Evolutionary conservation across 2,888 invertebrate genomes (phyloP), one percentile per base, ranked within the genome.

Genomic region (Crioceris asparagi): DNA sequence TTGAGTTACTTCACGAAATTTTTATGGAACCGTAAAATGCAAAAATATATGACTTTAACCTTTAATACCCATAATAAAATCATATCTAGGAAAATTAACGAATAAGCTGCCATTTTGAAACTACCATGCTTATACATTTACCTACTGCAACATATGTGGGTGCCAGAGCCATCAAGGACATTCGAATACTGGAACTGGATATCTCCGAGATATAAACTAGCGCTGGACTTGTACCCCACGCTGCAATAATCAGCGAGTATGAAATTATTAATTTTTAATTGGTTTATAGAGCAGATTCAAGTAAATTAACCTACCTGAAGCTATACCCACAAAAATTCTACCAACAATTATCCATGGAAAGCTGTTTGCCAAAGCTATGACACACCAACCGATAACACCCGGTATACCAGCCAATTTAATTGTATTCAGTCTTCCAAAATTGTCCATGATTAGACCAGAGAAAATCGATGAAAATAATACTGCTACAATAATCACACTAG

Each of bases 151-250:
- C 72, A 46, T 72, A 64, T 3, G 71, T 69, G 1, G 74, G 74
- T 6, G 71, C 71, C 18, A 68, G 64, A n/a, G 72, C 72, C 49
- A 74, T 70, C 27, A 75, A 55, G 6, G 74, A 70, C 27, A 74
- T 74, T 38, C 75, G 55, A 25, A 74, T 56, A 50, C 74, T 72
- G 2, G 74, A 69, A 31, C 70, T 60, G 1, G 74, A 71, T 2
- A 75, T 70, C 58, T 75, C 75, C 10, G 74, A 74, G 36, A 74
- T 72, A 54, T 75, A 75, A 11, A 74, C 74, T 37, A 74, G 70
- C 2, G 72, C 74, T 4, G 75, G 74, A 47, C 72, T 72, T 2
- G 72, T 70, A 10, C 71, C 72, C 56, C 72, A 61, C 2, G 73
- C 74, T 59, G 46, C 30, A 60, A 56, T 39, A 38, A 12, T 21